phyloP scores from a whole-genome alignment of 1,140 invertebrate genomes.

The Drosophila subpulchrella region DNA sequence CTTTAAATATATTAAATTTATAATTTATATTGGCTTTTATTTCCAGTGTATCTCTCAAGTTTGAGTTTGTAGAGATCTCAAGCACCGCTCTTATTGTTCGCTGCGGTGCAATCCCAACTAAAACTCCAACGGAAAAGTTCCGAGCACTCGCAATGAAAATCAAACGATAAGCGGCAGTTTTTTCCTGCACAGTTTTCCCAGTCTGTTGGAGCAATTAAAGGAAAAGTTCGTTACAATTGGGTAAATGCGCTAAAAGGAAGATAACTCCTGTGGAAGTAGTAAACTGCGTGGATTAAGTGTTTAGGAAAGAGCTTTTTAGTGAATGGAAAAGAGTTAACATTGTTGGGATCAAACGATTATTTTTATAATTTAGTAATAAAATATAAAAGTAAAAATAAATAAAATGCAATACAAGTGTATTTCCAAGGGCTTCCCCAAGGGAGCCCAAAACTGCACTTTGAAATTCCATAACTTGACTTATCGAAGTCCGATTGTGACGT shows the following conservation, averaged over 20 bases:
- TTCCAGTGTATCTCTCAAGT: neutral
- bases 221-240: constrained; percentile 46
- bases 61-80: constrained; percentile 1
- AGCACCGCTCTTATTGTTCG: constrained; percentile 42
- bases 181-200: constrained; percentile 45
- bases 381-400: too few species aligned
- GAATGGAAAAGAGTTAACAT: neutral
- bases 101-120: constrained; percentile 33
- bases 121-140: constrained; percentile 56
- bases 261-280: constrained; percentile 30
- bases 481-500: too few species aligned
- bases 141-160: constrained; percentile 56
- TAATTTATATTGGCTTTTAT: neutral
- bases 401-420: too few species aligned
- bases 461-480: too few species aligned
- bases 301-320: constrained; percentile 4
- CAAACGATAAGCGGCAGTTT: constrained; percentile 72
- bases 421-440: too few species aligned
- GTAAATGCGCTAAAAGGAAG: neutral
- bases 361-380: too few species aligned
- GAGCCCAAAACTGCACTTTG: too few species aligned
- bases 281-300: constrained; percentile 28
- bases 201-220: constrained; percentile 70
- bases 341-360: neutral
- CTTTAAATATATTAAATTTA: neutral